Evolutionary conservation across 2,113 vertebrate species (phyloP).

Genomic region (Gymnarchus niloticus): DNA sequence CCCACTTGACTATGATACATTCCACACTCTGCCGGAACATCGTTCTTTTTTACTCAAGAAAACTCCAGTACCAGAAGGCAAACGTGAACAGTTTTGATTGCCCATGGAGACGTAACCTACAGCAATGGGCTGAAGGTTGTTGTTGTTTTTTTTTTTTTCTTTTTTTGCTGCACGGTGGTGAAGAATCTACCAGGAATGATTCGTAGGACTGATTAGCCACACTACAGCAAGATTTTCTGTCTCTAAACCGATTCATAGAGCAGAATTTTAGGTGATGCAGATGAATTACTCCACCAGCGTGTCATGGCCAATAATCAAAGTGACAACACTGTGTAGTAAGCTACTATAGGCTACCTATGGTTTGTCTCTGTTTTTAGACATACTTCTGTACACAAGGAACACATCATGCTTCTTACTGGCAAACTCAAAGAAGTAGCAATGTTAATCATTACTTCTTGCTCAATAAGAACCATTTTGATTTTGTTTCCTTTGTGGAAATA

Average conservation of each 20-base stretch:
- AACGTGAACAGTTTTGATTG: not conserved
- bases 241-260: not conserved
- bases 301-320: not conserved
- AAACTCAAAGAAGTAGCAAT: not conserved
- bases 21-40: not conserved
- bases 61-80: not conserved
- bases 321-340: not conserved
- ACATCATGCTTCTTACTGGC: not conserved
- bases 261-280: not conserved
- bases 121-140: constrained; percentile 20
- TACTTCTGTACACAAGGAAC: not conserved
- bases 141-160: too few relatives aligned
- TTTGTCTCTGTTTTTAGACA: not conserved
- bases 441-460: not conserved
- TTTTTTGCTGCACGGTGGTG: not conserved
- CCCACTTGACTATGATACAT: not conserved
- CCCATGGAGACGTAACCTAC: not conserved
- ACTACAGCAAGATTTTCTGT: not conserved
- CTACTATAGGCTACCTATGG: not conserved
- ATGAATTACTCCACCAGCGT: not conserved
- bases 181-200: not conserved
- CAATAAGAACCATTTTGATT: not conserved
- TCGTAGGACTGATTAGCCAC: not conserved
- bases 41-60: not conserved
- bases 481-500: not conserved